A percentile compares a stretch with the other conserved stretches of the same genome.
Conservation (phyloP, 2,113 vertebrate genomes). For the Lucifuga dentata region DNA sequence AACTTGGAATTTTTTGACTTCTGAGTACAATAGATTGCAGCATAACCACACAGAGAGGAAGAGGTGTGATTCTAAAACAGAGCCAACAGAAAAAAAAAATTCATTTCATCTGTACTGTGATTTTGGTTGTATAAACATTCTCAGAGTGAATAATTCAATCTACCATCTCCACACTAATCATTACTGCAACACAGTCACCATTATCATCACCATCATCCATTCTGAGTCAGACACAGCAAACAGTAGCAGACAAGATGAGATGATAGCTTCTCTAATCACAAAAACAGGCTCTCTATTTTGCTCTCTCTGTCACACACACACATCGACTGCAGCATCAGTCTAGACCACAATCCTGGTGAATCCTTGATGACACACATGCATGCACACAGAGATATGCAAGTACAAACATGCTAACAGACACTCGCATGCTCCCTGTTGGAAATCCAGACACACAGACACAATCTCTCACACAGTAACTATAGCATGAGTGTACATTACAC, state of each 20-base stretch:
- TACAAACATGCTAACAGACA: conserved; percentile 6
- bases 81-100: neutral
- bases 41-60: conserved; percentile 24
- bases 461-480: neutral
- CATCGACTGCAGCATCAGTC: conserved; percentile 15
- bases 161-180: conserved; percentile 54
- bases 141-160: conserved; percentile 54
- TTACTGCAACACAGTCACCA: conserved; percentile 27
- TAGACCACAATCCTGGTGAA: conserved; percentile 43
- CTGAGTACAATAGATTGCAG: no score
- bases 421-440: no score
- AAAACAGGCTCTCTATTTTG: conserved; percentile 45
- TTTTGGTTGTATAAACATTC: conserved; percentile 52
- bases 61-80: conserved; percentile 34
- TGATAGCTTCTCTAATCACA: conserved; percentile 61
- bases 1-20: no score
- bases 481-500: neutral
- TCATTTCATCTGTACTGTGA: conserved; percentile 38
- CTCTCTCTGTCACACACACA: conserved; percentile 2
- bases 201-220: conserved; percentile 41
- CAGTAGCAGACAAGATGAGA: conserved; percentile 45
- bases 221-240: conserved; percentile 56
- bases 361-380: conserved; percentile 29
- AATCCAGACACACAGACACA: neutral
- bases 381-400: conserved; percentile 6